Evolutionary conservation across 2,888 invertebrate species (phyloP).

Genomic region (Prosopocoilus inquinatus): DNA sequence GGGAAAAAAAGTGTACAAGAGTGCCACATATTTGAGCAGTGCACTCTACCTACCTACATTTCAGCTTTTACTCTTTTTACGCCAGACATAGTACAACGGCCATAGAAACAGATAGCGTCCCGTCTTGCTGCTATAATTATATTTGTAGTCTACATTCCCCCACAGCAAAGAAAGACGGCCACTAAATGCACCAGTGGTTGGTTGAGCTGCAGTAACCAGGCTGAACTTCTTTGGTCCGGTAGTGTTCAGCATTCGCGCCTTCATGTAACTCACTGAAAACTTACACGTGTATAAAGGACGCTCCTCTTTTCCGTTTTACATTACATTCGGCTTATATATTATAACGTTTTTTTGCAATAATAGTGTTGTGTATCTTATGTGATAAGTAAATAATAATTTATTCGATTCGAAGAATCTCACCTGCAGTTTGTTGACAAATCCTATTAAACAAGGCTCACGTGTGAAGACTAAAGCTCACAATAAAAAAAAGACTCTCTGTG

Average conservation of each 20-base stretch:
- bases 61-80: too few relatives aligned
- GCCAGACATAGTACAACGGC: slow-evolving; percentile 4
- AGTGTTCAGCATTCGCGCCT: slow-evolving; percentile 12
- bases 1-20: too few relatives aligned
- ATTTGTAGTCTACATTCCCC: slow-evolving; percentile 18
- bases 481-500: background rate
- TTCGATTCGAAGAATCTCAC: slow-evolving; percentile 23
- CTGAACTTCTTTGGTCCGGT: background rate
- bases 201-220: slow-evolving; percentile 7
- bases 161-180: slow-evolving; percentile 9
- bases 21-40: too few relatives aligned
- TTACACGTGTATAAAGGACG: too few relatives aligned
- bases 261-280: background rate
- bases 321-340: too few relatives aligned
- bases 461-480: background rate
- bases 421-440: slow-evolving; percentile 31
- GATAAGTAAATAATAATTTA: slow-evolving; percentile 16
- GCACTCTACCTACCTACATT: too few relatives aligned
- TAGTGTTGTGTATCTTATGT: too few relatives aligned
- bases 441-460: slow-evolving; percentile 23
- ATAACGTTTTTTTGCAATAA: too few relatives aligned
- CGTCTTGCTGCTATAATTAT: slow-evolving; percentile 15
- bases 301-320: too few relatives aligned
- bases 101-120: slow-evolving; percentile 6
- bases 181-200: background rate